Base-by-base conservation (phyloP, 2,888 invertebrate genomes). In the Temnothorax unifasciatus region DNA sequence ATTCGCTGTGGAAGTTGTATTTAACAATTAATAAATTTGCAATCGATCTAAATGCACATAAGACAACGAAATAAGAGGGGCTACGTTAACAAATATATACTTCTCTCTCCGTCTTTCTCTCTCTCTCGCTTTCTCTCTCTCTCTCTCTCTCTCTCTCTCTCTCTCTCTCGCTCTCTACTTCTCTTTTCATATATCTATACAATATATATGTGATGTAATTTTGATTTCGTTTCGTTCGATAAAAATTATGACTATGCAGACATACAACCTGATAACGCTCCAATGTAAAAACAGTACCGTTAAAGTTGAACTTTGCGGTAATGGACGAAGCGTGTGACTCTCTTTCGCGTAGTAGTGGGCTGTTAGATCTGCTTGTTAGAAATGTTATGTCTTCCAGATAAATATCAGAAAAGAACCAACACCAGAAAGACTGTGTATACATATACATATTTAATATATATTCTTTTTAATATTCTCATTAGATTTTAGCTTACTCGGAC, bases 351-450 rank as follows among this genome's bases (percentile, higher is more conserved):
- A 90, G 87, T 90, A 90, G 89, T 87, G 89, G 88, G 90, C 91
- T 92, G 92, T 93, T 93, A 93, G 93, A 91, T 92, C 91, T 93
- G 90, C 88, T 93, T 92, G 93, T 93, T 93, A 93, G 92, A 92
- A 79, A 91, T 93, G 93, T 94, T 93, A 93, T 90, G 91, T 92
- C 92, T 88, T 92, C 90, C 89, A 90, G 89, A 90, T 92, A 90
- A 66, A 93, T 92, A 91, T 92, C 91, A 90, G 91, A 92, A 93
- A 91, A 93, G 91, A 93, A 93, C 93, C 93, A 93, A 93, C 93
- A 93, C 93, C 93, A 93, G 91, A 92, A 92, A 93, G 92, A 91
- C 88, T 92, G 90, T 85, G 85, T 89, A 86, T 90, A 83, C 87
- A 82, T 85, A 21, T 79, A 79, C 21, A 77, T 77, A 77, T 68